These are phyloP conservation scores for Drosophila obscura DNA, from an alignment of 1,140 invertebrate genomes.

Conservation along the genomic window DNA sequence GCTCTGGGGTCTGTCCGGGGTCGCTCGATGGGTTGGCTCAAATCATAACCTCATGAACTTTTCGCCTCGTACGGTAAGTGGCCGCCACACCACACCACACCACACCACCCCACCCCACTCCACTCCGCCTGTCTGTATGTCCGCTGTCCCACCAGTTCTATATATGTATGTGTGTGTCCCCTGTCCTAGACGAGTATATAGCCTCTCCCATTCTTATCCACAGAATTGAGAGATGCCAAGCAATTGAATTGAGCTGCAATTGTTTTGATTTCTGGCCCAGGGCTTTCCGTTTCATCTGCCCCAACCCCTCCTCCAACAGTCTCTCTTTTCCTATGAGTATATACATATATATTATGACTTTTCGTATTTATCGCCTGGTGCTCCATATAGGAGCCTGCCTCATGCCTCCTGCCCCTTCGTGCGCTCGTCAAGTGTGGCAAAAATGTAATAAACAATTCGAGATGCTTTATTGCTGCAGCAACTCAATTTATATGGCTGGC, in stretches of 20 bases:
- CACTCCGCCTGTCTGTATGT: background rate
- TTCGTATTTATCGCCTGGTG: conserved; percentile 67
- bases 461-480: conserved; percentile 71
- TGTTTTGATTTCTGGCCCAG: conserved; percentile 80
- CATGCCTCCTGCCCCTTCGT: conserved; percentile 21
- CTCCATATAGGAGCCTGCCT: background rate
- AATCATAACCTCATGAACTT: conserved; percentile 74
- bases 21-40: conserved; percentile 5
- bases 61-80: conserved; percentile 45
- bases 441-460: conserved; percentile 80
- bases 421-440: conserved; percentile 66
- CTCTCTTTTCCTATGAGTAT: conserved; percentile 3
- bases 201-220: conserved; percentile 7
- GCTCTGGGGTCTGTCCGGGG: conserved; percentile 57
- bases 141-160: too few species aligned
- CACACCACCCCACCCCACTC: background rate
- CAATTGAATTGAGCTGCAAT: conserved; percentile 81
- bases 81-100: conserved; percentile 23
- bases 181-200: background rate
- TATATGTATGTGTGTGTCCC: too few species aligned
- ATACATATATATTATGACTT: conserved; percentile 31
- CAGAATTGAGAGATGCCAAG: conserved; percentile 30
- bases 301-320: conserved; percentile 5
- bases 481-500: conserved; percentile 73
- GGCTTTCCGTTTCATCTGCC: conserved; percentile 43